Conservation (phyloP, 2,797 vertebrate genomes). For the Brachymystax lenok region DNA sequence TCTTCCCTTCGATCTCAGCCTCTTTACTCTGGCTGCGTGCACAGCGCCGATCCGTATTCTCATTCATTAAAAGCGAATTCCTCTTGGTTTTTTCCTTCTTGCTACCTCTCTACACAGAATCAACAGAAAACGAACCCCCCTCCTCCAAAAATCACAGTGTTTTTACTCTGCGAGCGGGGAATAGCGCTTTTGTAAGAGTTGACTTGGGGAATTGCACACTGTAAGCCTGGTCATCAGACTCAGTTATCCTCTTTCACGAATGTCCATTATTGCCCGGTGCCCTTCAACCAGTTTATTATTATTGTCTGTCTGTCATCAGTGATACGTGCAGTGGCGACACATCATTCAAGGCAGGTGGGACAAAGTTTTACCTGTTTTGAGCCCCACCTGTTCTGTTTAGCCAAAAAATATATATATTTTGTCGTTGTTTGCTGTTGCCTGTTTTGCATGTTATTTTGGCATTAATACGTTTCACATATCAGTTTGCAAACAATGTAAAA, state of each 20-base stretch:
- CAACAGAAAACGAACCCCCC: conserved; percentile 33
- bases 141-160: conserved; percentile 50
- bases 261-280: not conserved
- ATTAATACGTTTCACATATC: no score
- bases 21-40: conserved; percentile 12
- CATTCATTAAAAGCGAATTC: conserved; percentile 57
- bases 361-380: no score
- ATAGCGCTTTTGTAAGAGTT: conserved; percentile 53
- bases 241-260: not conserved
- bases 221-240: not conserved
- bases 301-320: not conserved
- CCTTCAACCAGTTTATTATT: not conserved
- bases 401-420: no score
- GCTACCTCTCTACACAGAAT: conserved; percentile 52
- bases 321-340: not conserved
- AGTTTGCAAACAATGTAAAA: no score
- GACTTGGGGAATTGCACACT: conserved; percentile 43
- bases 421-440: no score
- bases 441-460: no score
- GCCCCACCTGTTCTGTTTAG: no score
- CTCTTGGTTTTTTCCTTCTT: conserved; percentile 28
- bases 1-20: conserved; percentile 1
- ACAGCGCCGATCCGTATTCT: conserved; percentile 43
- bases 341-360: no score
- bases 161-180: conserved; percentile 44